Conservation (phyloP, 2,113 vertebrate genomes). For the Scytalopus superciliaris region DNA sequence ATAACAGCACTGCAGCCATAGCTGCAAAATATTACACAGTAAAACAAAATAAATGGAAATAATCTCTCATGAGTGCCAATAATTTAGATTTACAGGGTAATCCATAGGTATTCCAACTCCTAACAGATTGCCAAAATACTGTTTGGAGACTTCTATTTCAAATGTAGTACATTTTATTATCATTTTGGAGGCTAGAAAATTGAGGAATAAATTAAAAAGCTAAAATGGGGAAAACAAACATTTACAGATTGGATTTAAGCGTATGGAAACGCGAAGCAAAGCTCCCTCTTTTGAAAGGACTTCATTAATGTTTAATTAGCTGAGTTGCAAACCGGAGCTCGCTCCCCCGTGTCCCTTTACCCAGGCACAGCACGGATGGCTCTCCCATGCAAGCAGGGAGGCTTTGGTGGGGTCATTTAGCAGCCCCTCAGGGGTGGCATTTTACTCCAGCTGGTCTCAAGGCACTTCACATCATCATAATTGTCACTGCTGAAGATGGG, state of each 20-base stretch:
- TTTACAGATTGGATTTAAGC: constrained; percentile 38
- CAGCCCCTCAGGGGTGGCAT: not conserved
- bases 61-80: constrained; percentile 55
- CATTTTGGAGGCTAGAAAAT: constrained; percentile 47
- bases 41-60: constrained; percentile 70
- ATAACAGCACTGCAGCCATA: constrained; percentile 8
- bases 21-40: constrained; percentile 61
- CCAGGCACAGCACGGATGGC: not conserved
- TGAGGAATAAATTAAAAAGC: constrained; percentile 58
- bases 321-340: not conserved
- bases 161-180: constrained; percentile 44
- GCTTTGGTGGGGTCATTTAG: not conserved
- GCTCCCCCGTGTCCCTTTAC: not conserved
- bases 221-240: constrained; percentile 59
- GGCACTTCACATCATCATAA: not conserved
- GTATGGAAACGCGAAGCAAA: not conserved
- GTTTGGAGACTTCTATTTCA: constrained; percentile 53
- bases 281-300: constrained; percentile 3
- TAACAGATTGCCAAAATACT: constrained; percentile 59
- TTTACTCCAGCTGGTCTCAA: not conserved
- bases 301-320: constrained; percentile 50
- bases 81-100: constrained; percentile 64
- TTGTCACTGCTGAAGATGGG: not conserved
- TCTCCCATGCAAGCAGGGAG: fast-evolving
- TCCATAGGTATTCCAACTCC: constrained; percentile 56